These are phyloP conservation scores for Phaonia tiefii DNA, from an alignment of 2,888 invertebrate species.

Conservation along the genomic window DNA sequence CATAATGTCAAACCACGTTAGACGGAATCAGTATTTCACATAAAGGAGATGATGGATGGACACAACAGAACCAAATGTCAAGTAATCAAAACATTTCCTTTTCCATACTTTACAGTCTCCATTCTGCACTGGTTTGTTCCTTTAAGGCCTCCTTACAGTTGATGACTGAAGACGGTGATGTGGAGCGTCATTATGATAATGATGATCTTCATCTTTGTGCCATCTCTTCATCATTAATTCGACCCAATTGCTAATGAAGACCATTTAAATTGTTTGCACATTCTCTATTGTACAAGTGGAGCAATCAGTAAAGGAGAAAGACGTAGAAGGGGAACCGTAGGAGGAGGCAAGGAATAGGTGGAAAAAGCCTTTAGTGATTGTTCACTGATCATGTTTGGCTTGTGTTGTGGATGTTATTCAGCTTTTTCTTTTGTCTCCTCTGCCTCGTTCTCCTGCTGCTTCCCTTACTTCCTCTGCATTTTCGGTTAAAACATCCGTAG, in stretches of 20 bases:
- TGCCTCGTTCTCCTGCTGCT: conserved; percentile 36
- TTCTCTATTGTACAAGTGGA: conserved; percentile 13
- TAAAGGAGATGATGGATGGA: background rate
- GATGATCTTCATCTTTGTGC: conserved; percentile 49
- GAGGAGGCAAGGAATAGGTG: conserved; percentile 6
- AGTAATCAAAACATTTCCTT: conserved; percentile 47
- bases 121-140: background rate
- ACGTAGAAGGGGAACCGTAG: background rate
- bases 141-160: conserved; percentile 2
- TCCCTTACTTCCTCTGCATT: conserved; percentile 30
- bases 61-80: background rate
- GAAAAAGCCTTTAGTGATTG: conserved; percentile 54
- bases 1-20: conserved; percentile 9
- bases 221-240: conserved; percentile 49
- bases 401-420: conserved; percentile 66
- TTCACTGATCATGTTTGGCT: conserved; percentile 39
- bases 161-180: background rate
- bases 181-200: conserved; percentile 26
- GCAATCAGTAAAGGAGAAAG: background rate
- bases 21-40: background rate
- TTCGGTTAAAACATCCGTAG: conserved; percentile 17
- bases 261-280: conserved; percentile 65
- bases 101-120: conserved; percentile 15
- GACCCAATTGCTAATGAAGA: conserved; percentile 68
- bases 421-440: conserved; percentile 70